Conservation (phyloP, 2,888 invertebrate species). For the Sinotaia quadrata region DNA sequence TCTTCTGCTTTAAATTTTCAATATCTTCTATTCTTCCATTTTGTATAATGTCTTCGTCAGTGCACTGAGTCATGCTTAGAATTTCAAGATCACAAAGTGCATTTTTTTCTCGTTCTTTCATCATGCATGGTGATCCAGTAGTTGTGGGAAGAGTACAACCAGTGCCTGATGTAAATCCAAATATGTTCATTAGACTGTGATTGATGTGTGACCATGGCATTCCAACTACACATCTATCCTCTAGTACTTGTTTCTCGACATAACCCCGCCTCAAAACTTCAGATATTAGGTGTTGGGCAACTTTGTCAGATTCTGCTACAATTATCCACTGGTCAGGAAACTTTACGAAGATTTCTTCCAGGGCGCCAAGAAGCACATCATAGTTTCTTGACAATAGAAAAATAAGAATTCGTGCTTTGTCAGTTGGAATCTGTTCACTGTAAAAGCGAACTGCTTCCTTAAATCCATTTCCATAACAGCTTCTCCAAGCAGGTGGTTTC, state of each 20-base stretch:
- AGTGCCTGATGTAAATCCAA: conserved; percentile 37
- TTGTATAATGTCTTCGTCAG: conserved; percentile 10
- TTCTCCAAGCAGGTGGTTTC: conserved; percentile 44
- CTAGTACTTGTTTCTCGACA: conserved; percentile 37
- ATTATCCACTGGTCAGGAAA: conserved; percentile 53
- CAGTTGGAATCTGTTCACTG: conserved; percentile 41
- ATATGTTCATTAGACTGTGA: conserved; percentile 35
- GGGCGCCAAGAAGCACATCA: conserved; percentile 46
- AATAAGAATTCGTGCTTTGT: conserved; percentile 48
- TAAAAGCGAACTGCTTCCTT: conserved; percentile 46
- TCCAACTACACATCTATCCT: conserved; percentile 43
- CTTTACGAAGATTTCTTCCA: conserved; percentile 43
- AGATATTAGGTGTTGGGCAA: conserved; percentile 39
- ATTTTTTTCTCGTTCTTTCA: conserved; percentile 45
- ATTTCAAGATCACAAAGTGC: conserved; percentile 49
- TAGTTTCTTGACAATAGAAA: conserved; percentile 48
- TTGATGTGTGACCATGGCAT: conserved; percentile 53
- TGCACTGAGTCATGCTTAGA: conserved; percentile 34
- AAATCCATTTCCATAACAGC: conserved; percentile 45
- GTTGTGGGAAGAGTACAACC: conserved; percentile 48
- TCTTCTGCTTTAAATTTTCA: conserved; percentile 44
- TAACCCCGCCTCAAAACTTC: conserved; percentile 40
- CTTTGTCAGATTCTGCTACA: conserved; percentile 44
- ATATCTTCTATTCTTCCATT: conserved; percentile 22
- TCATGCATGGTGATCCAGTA: conserved; percentile 40